Evolutionary conservation across 2,888 invertebrate species (phyloP).

Genomic region (Antheraea yamamai): DNA sequence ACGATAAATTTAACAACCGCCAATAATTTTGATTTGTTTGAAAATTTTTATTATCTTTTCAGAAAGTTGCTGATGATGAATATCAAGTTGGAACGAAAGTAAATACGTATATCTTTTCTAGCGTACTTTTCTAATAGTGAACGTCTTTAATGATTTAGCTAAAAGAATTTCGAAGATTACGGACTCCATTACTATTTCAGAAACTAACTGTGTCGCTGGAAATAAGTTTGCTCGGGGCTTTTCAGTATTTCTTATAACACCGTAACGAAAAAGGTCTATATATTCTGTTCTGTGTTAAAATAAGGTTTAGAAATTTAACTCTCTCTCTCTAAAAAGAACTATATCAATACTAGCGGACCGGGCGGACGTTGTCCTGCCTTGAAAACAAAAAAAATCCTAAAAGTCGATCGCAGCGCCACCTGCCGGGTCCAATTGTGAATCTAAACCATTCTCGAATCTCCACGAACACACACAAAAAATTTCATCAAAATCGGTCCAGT

Average conservation of each 20-base stretch:
- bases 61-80: neutral
- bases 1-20: slow-evolving; percentile 34
- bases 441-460: no score
- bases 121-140: neutral
- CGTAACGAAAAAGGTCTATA: neutral
- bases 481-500: no score
- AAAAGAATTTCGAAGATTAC: neutral
- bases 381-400: no score
- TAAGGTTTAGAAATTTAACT: neutral
- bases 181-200: neutral
- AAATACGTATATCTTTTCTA: neutral
- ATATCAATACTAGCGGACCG: no score
- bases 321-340: neutral
- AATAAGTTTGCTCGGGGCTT: neutral
- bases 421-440: no score
- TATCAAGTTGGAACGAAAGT: neutral
- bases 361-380: no score
- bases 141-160: neutral
- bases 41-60: slow-evolving; percentile 13
- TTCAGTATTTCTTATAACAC: neutral
- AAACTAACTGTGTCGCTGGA: neutral
- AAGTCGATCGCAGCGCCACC: no score
- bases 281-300: neutral
- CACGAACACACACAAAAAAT: no score
- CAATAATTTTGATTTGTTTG: slow-evolving; percentile 19